Base-by-base conservation (phyloP, 1,140 invertebrate genomes). In the Formica selysi region DNA sequence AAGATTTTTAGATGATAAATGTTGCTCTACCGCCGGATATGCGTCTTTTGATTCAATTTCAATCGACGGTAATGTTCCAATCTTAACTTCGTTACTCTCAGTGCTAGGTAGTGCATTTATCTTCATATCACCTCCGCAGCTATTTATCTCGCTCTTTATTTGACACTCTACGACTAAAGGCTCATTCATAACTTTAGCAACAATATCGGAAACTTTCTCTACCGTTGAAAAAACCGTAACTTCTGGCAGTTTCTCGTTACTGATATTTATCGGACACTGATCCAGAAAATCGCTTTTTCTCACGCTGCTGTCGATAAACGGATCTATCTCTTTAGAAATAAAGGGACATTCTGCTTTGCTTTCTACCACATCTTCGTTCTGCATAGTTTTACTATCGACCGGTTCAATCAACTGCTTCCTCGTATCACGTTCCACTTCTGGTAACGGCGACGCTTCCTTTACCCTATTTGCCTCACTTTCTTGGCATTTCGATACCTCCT, bases 71-170 rank as follows among this genome's bases (percentile, higher is more conserved):
- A 78, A 51, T 13, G 51, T 67, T 57, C n/a, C 67, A 71, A 11
- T 11, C 26, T 32, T 65, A 38, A 59, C 36, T 54, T 79, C 48
- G 59, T 61, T 44, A 71, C 22, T 10, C 61, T 8, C 26, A 8
- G 11, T 26, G 13, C 48, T 22, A 48, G 54, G 6, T 29, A 26
- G 32, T 62, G 36, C 79, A 59, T 83, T 61, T 83, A 61, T 83
- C 68, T 83, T 74, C 79, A 48, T 61, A 19, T 68, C 3, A 57
- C 7, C 79, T 73, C 16, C 54, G 38, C 38, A 22, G 32, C 26
- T 83, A 83, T 83, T 83, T 83, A 83, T 83, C 68, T 83, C 79
- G 38, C 13, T 73, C 38, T 83, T 48, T 83, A 44, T 74, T 62
- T 73, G 79, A 83, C 26, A 83, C 29, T 83, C 68, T 26, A 36